phyloP scores from a whole-genome alignment of 2,888 invertebrate species.

The Polia nebulosa region DNA sequence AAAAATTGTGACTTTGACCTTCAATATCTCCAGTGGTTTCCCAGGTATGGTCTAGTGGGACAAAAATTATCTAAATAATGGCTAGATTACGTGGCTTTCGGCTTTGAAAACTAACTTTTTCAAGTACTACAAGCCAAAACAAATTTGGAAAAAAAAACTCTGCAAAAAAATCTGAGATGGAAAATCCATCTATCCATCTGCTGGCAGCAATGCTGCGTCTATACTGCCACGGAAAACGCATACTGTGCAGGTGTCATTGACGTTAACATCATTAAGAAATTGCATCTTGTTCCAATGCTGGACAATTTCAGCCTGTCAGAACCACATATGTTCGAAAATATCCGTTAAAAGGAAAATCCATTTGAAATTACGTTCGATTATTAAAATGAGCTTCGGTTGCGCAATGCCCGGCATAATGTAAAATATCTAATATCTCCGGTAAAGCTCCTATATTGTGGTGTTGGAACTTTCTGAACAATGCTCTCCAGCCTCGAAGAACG shows the following conservation, averaged over 20 bases:
- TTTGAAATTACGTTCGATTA: background rate
- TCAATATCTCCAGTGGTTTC: too few species aligned
- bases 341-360: background rate
- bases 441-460: constrained; percentile 22
- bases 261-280: constrained; percentile 3
- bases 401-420: constrained; percentile 10
- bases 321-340: background rate
- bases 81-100: too few species aligned
- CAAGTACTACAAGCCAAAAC: background rate
- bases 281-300: background rate
- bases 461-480: constrained; percentile 47
- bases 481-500: constrained; percentile 22
- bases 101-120: too few species aligned
- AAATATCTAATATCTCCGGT: background rate
- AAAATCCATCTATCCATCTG: too few species aligned
- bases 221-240: background rate
- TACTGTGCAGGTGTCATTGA: background rate
- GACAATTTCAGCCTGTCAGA: background rate
- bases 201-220: too few species aligned
- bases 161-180: background rate
- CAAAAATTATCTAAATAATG: too few species aligned
- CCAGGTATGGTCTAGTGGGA: too few species aligned
- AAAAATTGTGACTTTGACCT: too few species aligned
- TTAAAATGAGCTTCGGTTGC: background rate
- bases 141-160: background rate